These are phyloP conservation scores for Noctuana brunneofusca DNA, from an alignment of 2,888 invertebrate species.

Conservation along the genomic window DNA sequence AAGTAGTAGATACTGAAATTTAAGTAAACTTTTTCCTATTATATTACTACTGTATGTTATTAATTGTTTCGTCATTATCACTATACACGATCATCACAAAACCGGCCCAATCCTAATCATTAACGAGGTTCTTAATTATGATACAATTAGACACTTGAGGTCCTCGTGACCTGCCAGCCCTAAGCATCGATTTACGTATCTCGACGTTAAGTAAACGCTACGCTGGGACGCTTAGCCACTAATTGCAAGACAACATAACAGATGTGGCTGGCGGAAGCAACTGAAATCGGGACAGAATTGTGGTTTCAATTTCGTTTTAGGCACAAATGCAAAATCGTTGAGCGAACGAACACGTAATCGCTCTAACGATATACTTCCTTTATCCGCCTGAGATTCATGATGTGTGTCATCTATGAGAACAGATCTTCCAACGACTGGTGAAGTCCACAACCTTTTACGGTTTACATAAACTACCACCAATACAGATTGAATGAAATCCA, in stretches of 20 bases:
- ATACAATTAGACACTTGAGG: too few species aligned
- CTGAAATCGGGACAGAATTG: conserved; percentile 29
- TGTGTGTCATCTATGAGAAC: too few species aligned
- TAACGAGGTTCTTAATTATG: too few species aligned
- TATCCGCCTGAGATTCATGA: too few species aligned
- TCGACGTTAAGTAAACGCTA: conserved; percentile 32
- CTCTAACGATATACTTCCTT: not conserved
- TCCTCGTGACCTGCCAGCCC: conserved; percentile 3
- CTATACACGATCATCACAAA: too few species aligned
- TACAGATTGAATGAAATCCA: too few species aligned
- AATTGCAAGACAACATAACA: conserved; percentile 35
- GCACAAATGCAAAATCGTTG: conserved; percentile 1
- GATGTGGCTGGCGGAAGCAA: conserved; percentile 26
- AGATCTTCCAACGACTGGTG: too few species aligned
- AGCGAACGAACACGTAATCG: not conserved
- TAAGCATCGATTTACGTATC: conserved; percentile 16
- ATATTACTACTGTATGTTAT: not conserved
- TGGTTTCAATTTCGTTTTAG: conserved; percentile 29
- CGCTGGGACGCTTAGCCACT: conserved; percentile 30
- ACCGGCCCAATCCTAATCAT: too few species aligned
- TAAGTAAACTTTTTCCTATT: not conserved
- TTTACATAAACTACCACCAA: too few species aligned
- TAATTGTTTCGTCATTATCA: too few species aligned
- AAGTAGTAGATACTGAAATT: not conserved
- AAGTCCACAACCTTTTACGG: too few species aligned